Base-by-base conservation (phyloP, 1,140 invertebrate genomes). In the Drosophila tropicalis region DNA sequence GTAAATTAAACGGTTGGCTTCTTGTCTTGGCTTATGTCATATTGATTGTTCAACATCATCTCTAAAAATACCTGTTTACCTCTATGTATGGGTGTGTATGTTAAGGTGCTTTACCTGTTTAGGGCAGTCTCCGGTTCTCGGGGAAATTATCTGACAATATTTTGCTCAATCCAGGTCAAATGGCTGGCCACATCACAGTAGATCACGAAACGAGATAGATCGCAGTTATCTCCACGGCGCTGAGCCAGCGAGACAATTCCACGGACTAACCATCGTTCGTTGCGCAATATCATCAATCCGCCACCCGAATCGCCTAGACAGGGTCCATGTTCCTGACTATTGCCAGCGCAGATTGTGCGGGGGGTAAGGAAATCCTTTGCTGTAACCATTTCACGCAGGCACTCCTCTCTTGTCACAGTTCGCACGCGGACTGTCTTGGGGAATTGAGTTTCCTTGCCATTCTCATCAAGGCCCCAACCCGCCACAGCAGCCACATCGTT, bases 281-380 rank as follows among this genome's bases (percentile, higher is more conserved):
- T 81, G 7, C 63, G 70, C 17, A 79, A 47, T 6, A 91, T 54
- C 62, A 91, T 81, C 29, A 91, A 62, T 3, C 79, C 84, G 15
- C 76, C 81, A 0, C 90, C 90, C 5, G 79, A 84, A 56, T 92
- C 91, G 9, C 91, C 91, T 22, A 80, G 73, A 51, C 79, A 81
- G 2, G 79, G 79, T 1, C 79, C 79, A 41, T 79, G 79, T 1
- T 76, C 87, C 40, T 83, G 61, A 4, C 72, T 70, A 40, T 81
- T 79, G 44, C 87, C 91, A 1, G 90, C 91, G 64, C 91, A 92
- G 6, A 92, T 62, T 1, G 90, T 91, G 51, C 79, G 81, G 2
- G 81, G 62, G 1, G 91, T 91, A 6, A 84, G 67, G 7, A 91
- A 77, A 22, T 83, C 71, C 47, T 58, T 71, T 22, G 78, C 75